Evolutionary conservation across 2,113 vertebrate species (phyloP).

Genomic region (Brachyistius frenatus): DNA sequence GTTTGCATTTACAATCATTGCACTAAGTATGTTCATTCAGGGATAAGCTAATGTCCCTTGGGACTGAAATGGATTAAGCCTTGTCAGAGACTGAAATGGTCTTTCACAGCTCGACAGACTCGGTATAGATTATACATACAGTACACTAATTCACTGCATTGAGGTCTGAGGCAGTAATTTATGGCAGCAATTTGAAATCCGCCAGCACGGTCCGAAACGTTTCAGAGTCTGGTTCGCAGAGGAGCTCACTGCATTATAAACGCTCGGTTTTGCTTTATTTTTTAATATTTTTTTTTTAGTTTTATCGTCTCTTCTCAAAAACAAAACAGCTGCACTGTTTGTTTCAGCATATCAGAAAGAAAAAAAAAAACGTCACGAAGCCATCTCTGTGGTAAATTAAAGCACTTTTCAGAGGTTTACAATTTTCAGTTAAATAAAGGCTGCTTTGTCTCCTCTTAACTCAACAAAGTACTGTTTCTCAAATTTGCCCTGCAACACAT

Average conservation of each 20-base stretch:
- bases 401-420: no score
- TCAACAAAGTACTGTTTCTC: neutral
- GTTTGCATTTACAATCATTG: neutral
- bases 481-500: fast-evolving
- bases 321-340: no score
- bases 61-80: constrained; percentile 23
- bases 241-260: no score
- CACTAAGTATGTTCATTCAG: neutral
- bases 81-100: constrained; percentile 30
- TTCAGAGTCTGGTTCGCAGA: no score
- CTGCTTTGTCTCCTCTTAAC: no score
- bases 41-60: constrained; percentile 16
- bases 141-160: constrained; percentile 24
- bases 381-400: no score
- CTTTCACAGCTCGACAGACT: constrained; percentile 25
- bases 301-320: no score
- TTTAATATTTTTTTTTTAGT: no score
- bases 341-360: no score
- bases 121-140: constrained; percentile 15
- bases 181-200: constrained; percentile 30
- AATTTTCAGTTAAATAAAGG: no score
- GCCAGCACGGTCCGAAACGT: neutral
- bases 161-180: constrained; percentile 29
- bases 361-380: no score
- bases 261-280: no score